Evolutionary conservation across 2,113 vertebrate genomes (phyloP).

Genomic region (Lipophrys pholis): DNA sequence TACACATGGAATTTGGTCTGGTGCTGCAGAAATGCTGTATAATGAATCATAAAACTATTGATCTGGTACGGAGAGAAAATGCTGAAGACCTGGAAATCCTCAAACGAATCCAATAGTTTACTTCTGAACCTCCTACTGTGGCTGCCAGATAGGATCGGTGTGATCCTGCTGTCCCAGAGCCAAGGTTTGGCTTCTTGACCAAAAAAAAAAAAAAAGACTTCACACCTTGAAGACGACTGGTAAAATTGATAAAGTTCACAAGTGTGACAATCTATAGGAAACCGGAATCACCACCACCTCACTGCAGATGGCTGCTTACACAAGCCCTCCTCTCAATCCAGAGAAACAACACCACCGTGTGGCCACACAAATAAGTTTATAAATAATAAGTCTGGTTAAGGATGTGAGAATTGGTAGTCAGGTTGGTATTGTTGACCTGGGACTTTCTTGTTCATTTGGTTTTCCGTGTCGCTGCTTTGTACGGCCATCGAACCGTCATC

Average conservation of each 20-base stretch:
- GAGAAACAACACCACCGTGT: constrained; percentile 7
- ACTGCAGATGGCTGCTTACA: constrained; percentile 4
- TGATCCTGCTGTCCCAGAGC: constrained; percentile 27
- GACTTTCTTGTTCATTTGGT: not conserved
- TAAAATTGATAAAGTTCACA: constrained; percentile 2
- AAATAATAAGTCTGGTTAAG: constrained; percentile 17
- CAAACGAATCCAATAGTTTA: not conserved
- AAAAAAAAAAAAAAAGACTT: constrained; percentile 9
- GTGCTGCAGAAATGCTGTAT: too few relatives aligned
- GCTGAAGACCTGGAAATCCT: constrained; percentile 5
- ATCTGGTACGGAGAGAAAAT: not conserved
- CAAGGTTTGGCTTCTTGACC: constrained; percentile 47
- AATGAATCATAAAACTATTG: constrained; percentile 8
- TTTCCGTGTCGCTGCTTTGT: constrained; percentile 12
- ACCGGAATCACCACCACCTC: not conserved
- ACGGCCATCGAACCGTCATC: constrained; percentile 15
- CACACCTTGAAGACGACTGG: constrained; percentile 3
- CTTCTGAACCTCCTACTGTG: not conserved
- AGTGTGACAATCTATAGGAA: constrained; percentile 54
- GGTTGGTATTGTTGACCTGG: constrained; percentile 13
- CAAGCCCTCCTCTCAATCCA: not conserved
- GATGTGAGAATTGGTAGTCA: not conserved
- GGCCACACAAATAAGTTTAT: not conserved
- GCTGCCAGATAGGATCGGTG: not conserved
- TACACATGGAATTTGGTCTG: not conserved